Base-by-base conservation (phyloP, 2,113 vertebrate species). In the Trachemys scripta region DNA sequence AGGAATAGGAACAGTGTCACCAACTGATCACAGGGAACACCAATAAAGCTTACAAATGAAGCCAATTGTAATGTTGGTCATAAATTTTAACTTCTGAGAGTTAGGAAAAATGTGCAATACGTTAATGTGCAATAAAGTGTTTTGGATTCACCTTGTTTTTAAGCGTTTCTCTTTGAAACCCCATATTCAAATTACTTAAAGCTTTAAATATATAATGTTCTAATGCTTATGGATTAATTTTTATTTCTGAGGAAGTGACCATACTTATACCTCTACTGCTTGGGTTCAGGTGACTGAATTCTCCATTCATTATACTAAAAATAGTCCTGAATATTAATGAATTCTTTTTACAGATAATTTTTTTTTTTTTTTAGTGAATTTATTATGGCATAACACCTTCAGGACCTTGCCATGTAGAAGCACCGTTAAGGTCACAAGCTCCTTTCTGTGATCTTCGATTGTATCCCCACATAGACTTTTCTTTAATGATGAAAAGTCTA, bases 1-100 rank as follows among this genome's bases (percentile, higher is more conserved):
- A 53, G 47, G 90, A 88, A 87, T 90, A 87, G 84, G 82, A 94
- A 72, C 94, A 80, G 20, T 78, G 80, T 57, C 75, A 78, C 31
- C 7, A 78, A 82, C 59, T 65, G 47, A 29, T 88, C 89, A 56
- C 22, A 45, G 72, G 88, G 81, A 80, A 80, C 47, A 56, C 54
- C 59, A 62, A 20, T 53, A 87, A 53, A 27, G 84, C 72, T 81
- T 85, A 82, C 42, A n/a, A 49, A 9, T 56, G 51, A 51, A 45
- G 20, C 31, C 6, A 69, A 6, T 10, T 53, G 45, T 10, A 3
- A 53, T 53, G 78, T 59, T 54, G 0, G 6, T 49, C 85, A 7
- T 49, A 62, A 5, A 1, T 0, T 72, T 65, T 82, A 75, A 85
- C 19, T 72, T 65, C 50, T 69, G n/a, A 69, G 59, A 31, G 19